Evolutionary conservation across 2,888 invertebrate species (phyloP), one percentile per base, ranked within the genome.

Genomic region (Gonocerus acuteangulatus): DNA sequence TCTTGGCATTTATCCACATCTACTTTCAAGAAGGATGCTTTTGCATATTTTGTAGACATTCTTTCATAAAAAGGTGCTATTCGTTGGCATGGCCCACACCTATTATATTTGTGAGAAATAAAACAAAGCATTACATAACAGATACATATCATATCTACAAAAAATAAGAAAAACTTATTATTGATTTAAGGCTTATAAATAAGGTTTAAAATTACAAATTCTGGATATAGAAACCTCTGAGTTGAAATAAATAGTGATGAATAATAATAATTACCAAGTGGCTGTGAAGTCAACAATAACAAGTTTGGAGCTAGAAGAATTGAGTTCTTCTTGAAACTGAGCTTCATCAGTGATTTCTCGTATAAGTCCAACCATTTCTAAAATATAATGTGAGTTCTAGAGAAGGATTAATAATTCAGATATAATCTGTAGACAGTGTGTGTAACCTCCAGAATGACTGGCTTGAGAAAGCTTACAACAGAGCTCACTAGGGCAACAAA

Each of bases 71-170:
- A 77, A 7, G 99, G 97, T 3, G 94, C 91, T 71, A 99, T 95
- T 71, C 87, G 80, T 72, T 89, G 90, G 72, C 99, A 99, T 2
- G 99, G 97, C 1, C 93, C 95, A 76, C 99, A 99, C 95, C 95
- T 93, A 69, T 1, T 71, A 72, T 62, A 59, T 63, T 36, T 52
- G 34, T n/a, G n/a, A 42, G 11, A 52, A 52, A n/a, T 52, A n/a
- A 9, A 52, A 18, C 6, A 36, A 42, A 7, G 2, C 6, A 15
- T 6, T 9, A 6, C n/a, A 44, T 44, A n/a, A 9, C n/a, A 16
- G 7, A 44, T 9, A 44, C n/a, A 44, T 36, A 34, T 61, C 22
- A 34, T 34, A 27, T 16, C 13, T 19, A 39, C 32, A 52, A 9
- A n/a, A 15, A 49, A 16, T 22, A 32, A 32, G 32, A 6, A 32